phyloP scores from a whole-genome alignment of 2,797 vertebrate species.

The Bothrops alternatus region DNA sequence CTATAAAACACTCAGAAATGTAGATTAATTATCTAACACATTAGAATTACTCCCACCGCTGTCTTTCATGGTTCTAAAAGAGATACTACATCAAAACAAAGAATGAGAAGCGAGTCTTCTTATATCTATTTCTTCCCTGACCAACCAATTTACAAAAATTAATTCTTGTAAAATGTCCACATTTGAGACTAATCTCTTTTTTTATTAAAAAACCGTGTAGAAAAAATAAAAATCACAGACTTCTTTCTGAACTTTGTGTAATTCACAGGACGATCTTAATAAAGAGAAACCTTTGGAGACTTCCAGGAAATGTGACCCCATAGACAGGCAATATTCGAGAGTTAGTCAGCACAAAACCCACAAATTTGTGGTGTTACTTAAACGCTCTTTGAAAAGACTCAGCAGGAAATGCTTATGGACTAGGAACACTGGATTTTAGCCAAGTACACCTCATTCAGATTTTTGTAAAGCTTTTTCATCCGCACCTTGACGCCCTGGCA shows the following conservation, averaged over 20 bases:
- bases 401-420: background rate
- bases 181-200: background rate
- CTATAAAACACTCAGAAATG: constrained; percentile 56
- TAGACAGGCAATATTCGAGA: background rate
- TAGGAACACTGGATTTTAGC: background rate
- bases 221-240: background rate
- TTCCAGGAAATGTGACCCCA: background rate
- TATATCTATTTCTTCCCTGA: constrained; percentile 27
- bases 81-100: constrained; percentile 60
- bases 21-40: constrained; percentile 63
- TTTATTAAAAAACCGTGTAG: background rate
- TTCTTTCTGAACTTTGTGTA: background rate
- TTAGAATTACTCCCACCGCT: constrained; percentile 34
- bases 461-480: background rate
- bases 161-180: constrained; percentile 43
- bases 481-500: too few relatives aligned
- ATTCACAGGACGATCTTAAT: background rate
- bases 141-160: constrained; percentile 12
- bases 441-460: background rate
- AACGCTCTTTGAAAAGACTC: fast-evolving
- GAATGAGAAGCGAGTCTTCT: constrained; percentile 38
- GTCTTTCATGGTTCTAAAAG: constrained; percentile 41
- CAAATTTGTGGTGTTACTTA: background rate
- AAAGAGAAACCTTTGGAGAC: background rate
- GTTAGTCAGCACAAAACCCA: background rate